Conservation (phyloP, 1,140 invertebrate species). For the Pogonomyrmex californicus region DNA sequence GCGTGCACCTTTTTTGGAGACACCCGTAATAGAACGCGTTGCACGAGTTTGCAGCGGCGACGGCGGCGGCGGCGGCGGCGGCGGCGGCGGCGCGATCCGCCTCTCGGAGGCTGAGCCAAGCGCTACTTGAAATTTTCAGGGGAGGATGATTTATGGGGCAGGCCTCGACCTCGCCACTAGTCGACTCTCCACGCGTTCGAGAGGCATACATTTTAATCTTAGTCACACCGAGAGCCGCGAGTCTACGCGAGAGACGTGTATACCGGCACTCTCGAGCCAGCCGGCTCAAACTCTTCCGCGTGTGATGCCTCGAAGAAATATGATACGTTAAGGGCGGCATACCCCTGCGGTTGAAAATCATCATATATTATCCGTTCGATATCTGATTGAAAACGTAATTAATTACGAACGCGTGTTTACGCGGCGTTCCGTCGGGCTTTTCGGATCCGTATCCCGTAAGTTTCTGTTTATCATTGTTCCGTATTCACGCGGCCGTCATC, state of each 20-base stretch:
- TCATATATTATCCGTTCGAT: conserved; percentile 15
- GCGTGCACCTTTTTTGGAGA: conserved; percentile 22
- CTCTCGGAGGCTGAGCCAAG: conserved; percentile 36
- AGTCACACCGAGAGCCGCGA: conserved; percentile 65
- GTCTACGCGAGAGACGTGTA: conserved; percentile 47
- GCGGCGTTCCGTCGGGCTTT: background rate
- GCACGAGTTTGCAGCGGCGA: conserved; percentile 7
- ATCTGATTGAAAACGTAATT: conserved; percentile 41
- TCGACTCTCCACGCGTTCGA: conserved; percentile 71
- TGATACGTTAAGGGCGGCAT: conserved; percentile 46
- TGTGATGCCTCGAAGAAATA: conserved; percentile 57
- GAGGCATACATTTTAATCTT: conserved; percentile 75
- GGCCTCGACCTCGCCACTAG: conserved; percentile 74
- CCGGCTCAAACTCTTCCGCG: conserved; percentile 53
- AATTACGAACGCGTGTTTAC: conserved; percentile 21
- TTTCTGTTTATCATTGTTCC: conserved; percentile 31
- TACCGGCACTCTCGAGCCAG: conserved; percentile 50
- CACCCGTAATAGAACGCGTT: conserved; percentile 43
- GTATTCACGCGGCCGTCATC: background rate
- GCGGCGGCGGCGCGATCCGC: conserved; percentile 14
- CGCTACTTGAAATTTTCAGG: conserved; percentile 75
- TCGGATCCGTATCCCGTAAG: background rate
- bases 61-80: background rate
- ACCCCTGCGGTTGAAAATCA: conserved; percentile 35
- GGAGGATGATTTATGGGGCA: conserved; percentile 72